Evolutionary conservation across 2,113 vertebrate genomes (phyloP), one percentile per base, ranked within the genome.

Genomic region (Tricholaema leucomelas): DNA sequence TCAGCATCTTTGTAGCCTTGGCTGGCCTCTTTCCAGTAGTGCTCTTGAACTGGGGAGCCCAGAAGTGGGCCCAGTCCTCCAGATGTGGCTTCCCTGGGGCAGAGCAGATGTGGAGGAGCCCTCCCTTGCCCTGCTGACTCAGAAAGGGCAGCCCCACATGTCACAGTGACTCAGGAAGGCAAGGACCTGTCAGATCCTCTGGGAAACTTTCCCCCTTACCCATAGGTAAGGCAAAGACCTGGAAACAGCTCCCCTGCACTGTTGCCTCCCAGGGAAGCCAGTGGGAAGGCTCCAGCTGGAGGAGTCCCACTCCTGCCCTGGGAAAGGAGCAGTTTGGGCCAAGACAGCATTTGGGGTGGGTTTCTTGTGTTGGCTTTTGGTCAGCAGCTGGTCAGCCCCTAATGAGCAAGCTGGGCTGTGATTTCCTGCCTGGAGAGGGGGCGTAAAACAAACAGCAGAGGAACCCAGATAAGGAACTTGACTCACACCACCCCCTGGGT

Each of bases 341-440:
- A 89, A 91, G 54, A 84, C 50, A 66, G 54, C 44, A n/a, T 88
- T 95, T 84, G 65, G 72, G 74, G 33, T 14, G 75, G 85, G 66
- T 16, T 21, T 16, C 76, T 44, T 55, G 3, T 55, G 48, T 70
- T 80, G 87, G 85, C 73, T 91, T 93, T 60, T 50, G 70, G n/a
- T 91, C 93, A 91, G 93, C 91, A 93, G 93, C 90, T 85, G 91
- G 79, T 70, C 73, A 50, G 65, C 79, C 90, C 67, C 61, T 60
- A 67, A 82, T 16, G 54, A 93, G 90, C 30, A 48, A 90, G 52
- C 72, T 31, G 79, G 28, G 82, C 76, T 88, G 88, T 81, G 83
- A 86, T 86, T 95, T 96, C 93, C 94, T 93, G 93, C 81, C 81
- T 75, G 86, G 86, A 70, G 69, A 84, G 40, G 71, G 66, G 23